A percentile compares a stretch with the other conserved stretches of the same genome.
Conservation (phyloP, 1,140 invertebrate species). For the Cotesia typhae region DNA sequence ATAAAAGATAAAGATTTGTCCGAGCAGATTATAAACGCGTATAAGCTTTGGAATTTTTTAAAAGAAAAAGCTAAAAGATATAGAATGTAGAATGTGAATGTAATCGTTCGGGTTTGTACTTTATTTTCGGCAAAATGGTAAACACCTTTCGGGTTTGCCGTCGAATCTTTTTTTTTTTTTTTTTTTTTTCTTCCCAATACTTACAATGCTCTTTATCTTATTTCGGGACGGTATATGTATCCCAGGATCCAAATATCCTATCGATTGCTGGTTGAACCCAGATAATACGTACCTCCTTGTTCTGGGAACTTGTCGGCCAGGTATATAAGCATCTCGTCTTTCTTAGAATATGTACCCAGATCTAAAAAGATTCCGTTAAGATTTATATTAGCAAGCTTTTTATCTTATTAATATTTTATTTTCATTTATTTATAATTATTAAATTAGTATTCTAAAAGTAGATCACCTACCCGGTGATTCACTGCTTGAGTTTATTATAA, state of each 20-base stretch:
- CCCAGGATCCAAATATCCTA: neutral
- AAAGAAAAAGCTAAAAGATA: neutral
- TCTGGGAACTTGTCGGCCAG: neutral
- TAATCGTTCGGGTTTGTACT: conserved; percentile 48
- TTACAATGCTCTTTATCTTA: conserved; percentile 1
- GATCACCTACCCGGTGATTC: neutral
- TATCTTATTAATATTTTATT: no score
- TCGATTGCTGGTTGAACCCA: conserved; percentile 14
- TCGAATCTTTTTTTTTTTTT: conserved; percentile 46
- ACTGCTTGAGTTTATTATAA: neutral
- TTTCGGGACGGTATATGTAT: neutral
- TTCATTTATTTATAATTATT: no score
- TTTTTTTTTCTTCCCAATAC: conserved; percentile 40
- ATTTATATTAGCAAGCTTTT: neutral
- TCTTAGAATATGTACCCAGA: neutral
- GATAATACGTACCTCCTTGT: neutral
- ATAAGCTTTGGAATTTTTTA: neutral
- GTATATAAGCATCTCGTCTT: conserved; percentile 4
- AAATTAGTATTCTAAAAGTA: conserved; percentile 11
- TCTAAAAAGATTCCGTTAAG: neutral
- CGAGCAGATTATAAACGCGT: neutral
- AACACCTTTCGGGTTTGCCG: conserved; percentile 61
- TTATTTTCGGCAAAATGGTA: conserved; percentile 62
- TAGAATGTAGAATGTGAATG: conserved; percentile 22
- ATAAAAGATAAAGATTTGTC: neutral